A percentile compares a stretch with the other conserved stretches of the same genome.
Conservation (phyloP, 2,888 invertebrate genomes). For the Cephonodes hylas region DNA sequence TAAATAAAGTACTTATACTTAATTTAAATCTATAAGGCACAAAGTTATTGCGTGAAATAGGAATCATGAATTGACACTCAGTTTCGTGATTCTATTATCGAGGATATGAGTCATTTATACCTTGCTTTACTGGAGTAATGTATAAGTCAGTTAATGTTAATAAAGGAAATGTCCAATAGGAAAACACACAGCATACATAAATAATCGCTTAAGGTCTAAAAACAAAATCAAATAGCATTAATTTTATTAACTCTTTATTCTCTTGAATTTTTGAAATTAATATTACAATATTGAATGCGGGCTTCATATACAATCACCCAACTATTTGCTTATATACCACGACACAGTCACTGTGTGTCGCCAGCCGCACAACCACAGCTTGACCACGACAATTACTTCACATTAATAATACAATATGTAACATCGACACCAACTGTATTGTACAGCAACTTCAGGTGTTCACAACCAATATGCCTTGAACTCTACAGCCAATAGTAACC, state of each 20-base stretch:
- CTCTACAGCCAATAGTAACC: slow-evolving; percentile 15
- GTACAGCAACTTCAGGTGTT: not conserved
- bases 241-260: slow-evolving; percentile 81
- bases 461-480: slow-evolving; percentile 17
- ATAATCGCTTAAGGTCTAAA: slow-evolving; percentile 8
- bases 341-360: slow-evolving; percentile 74
- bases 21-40: no score
- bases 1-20: no score
- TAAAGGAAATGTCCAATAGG: not conserved
- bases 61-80: no score
- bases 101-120: not conserved
- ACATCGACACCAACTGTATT: not conserved
- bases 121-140: not conserved
- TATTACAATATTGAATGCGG: slow-evolving; percentile 81
- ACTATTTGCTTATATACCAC: slow-evolving; percentile 79
- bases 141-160: not conserved
- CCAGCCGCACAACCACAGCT: slow-evolving; percentile 39
- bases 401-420: slow-evolving; percentile 10
- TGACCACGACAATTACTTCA: slow-evolving; percentile 44
- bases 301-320: slow-evolving; percentile 79
- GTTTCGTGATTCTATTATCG: no score
- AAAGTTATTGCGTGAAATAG: no score
- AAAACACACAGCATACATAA: not conserved
- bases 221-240: slow-evolving; percentile 43
- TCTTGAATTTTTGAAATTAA: slow-evolving; percentile 81